Conservation (phyloP, 1,140 invertebrate genomes). For the Bathynomus jamesi region DNA sequence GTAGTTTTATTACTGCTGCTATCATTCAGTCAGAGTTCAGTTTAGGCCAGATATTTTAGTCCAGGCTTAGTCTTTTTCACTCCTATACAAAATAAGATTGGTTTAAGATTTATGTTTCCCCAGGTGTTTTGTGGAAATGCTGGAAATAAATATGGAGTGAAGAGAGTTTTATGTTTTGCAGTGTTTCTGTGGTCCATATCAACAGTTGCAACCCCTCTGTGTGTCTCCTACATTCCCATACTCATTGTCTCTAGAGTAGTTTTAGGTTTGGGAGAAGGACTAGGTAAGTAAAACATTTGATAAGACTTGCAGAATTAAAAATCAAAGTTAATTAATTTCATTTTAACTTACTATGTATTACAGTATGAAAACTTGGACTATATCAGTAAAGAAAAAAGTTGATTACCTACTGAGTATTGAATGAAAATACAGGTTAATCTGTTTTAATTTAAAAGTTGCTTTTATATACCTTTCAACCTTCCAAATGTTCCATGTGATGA, state of each 20-base stretch:
- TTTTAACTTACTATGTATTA: neutral
- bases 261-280: slow-evolving; percentile 65
- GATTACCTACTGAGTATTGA: no score
- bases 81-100: no score
- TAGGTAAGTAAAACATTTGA: slow-evolving; percentile 51
- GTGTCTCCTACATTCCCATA: slow-evolving; percentile 56
- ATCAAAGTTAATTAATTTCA: neutral
- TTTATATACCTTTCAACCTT: no score
- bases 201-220: slow-evolving; percentile 61
- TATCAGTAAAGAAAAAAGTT: neutral
- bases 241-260: slow-evolving; percentile 58
- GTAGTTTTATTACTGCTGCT: no score
- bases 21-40: no score
- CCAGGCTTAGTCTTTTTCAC: no score
- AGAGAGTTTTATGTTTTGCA: slow-evolving; percentile 59
- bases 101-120: no score
- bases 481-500: no score
- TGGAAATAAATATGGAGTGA: slow-evolving; percentile 62
- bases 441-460: neutral
- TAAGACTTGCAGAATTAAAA: neutral
- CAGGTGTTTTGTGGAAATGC: slow-evolving; percentile 63
- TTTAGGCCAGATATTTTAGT: no score
- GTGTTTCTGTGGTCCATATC: slow-evolving; percentile 68
- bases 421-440: no score
- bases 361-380: neutral